phyloP scores from a whole-genome alignment of 2,797 vertebrate species.

The Meriones psammophilus region DNA sequence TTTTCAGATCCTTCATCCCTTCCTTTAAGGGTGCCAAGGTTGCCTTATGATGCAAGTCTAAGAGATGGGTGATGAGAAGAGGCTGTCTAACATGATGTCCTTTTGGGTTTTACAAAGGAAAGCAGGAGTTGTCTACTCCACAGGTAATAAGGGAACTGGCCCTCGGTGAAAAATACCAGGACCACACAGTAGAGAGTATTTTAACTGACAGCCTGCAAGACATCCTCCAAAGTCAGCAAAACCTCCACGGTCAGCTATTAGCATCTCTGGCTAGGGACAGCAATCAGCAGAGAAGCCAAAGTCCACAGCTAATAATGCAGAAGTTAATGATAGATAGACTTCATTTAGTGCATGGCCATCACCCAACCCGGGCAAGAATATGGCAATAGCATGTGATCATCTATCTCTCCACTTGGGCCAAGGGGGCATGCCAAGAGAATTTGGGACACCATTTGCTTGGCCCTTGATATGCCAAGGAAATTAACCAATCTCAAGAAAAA shows the following conservation, averaged over 20 bases:
- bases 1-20: background rate
- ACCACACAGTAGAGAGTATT: background rate
- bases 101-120: background rate
- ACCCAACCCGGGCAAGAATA: background rate
- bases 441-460: background rate
- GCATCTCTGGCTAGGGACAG: too few relatives aligned
- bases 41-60: background rate
- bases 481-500: background rate
- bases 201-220: background rate
- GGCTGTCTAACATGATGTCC: background rate
- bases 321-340: background rate
- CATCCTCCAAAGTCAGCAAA: background rate
- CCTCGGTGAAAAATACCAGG: background rate
- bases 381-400: background rate
- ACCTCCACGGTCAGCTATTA: background rate
- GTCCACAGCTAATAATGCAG: background rate
- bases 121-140: background rate
- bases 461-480: background rate
- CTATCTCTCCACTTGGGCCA: background rate
- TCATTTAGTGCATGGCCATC: background rate
- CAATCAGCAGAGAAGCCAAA: background rate
- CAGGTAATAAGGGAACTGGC: background rate
- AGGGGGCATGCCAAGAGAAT: background rate
- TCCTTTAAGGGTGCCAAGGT: background rate
- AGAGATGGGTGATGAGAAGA: too few relatives aligned